Evolutionary conservation across 2,797 vertebrate species (phyloP).

Genomic region (Pristis pectinata): DNA sequence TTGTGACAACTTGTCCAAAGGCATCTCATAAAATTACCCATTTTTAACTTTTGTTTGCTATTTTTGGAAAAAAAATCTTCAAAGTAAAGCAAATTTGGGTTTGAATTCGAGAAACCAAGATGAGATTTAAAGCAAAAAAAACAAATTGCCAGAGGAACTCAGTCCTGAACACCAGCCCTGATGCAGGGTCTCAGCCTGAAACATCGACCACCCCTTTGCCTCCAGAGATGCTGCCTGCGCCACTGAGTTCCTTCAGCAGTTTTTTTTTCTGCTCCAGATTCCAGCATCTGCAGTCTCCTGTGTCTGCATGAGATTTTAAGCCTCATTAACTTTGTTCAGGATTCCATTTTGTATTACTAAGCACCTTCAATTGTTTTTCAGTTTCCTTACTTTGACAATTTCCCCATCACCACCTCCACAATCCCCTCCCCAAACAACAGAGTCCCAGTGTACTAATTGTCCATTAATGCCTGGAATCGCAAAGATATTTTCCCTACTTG

Average conservation of each 20-base stretch:
- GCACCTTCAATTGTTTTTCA: neutral
- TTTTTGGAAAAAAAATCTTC: neutral
- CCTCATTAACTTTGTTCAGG: neutral
- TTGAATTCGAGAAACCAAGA: neutral
- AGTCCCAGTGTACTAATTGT: neutral
- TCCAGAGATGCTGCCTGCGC: too few species aligned
- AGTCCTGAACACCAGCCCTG: too few species aligned
- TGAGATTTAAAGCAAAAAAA: neutral
- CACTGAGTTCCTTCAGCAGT: too few species aligned
- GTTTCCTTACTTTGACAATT: neutral
- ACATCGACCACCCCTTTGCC: too few species aligned
- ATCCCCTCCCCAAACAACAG: neutral
- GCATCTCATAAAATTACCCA: neutral
- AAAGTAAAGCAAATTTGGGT: neutral
- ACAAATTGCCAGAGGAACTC: too few species aligned
- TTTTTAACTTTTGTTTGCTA: too few species aligned
- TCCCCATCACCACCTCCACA: too few species aligned
- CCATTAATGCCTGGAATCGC: neutral
- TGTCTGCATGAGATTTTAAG: neutral
- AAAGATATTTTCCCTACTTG: constrained; percentile 4
- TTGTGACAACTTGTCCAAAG: too few species aligned
- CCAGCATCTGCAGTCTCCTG: too few species aligned
- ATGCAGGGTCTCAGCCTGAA: too few species aligned
- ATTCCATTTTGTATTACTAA: neutral
- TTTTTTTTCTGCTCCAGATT: too few species aligned